Evolutionary conservation across 2,888 invertebrate genomes (phyloP).

Genomic region (Xylota segnis): DNA sequence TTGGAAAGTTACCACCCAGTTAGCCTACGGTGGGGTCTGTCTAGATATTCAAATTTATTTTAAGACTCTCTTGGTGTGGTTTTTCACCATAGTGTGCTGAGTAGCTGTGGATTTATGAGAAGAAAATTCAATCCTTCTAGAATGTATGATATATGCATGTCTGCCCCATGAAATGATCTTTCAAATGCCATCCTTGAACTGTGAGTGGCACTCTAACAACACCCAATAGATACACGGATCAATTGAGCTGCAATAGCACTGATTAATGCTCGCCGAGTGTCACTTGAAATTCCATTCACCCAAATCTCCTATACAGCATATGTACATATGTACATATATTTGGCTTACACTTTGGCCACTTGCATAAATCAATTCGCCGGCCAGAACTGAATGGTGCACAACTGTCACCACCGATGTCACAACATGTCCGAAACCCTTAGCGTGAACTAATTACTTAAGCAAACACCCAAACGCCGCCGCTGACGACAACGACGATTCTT

Average conservation of each 20-base stretch:
- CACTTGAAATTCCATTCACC: constrained; percentile 57
- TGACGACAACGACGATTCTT: constrained; percentile 12
- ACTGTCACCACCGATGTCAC: constrained; percentile 73
- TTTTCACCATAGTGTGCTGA: constrained; percentile 9
- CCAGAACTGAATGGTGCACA: constrained; percentile 54
- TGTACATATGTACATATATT: constrained; percentile 5
- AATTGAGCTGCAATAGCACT: constrained; percentile 16
- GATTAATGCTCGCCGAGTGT: constrained; percentile 49
- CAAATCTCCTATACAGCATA: not conserved
- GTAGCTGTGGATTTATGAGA: constrained; percentile 6
- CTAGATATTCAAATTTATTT: constrained; percentile 50
- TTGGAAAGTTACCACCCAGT: constrained; percentile 60
- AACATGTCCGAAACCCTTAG: constrained; percentile 75
- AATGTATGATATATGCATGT: not conserved
- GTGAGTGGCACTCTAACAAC: constrained; percentile 21
- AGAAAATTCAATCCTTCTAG: not conserved
- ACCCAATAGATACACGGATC: constrained; percentile 24
- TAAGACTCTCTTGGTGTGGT: not conserved
- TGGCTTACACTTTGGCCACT: constrained; percentile 63
- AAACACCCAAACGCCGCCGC: constrained; percentile 61
- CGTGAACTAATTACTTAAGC: constrained; percentile 76
- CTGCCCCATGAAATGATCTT: not conserved
- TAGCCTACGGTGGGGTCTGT: constrained; percentile 46
- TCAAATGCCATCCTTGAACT: not conserved
- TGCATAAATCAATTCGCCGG: constrained; percentile 67